Conservation (phyloP, 2,797 vertebrate species). For the Molossus alvarezi region DNA sequence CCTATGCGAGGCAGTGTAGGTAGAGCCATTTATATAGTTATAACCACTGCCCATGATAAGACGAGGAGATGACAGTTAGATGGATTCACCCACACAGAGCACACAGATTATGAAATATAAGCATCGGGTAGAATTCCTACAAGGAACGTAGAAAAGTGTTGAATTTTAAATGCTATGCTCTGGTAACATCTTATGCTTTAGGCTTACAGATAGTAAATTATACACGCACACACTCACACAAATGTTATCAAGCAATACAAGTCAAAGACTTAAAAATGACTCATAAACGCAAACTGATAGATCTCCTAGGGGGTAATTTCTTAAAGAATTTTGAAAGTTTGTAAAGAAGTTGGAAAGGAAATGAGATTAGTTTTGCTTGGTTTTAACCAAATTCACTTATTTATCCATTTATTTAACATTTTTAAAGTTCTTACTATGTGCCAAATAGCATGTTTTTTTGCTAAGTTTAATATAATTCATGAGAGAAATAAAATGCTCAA, state of each 20-base stretch:
- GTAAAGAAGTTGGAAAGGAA: slow-evolving; percentile 31
- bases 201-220: not conserved
- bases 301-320: not conserved
- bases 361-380: slow-evolving; percentile 48
- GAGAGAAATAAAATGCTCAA: slow-evolving; percentile 53
- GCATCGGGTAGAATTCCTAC: slow-evolving; percentile 43
- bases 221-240: not conserved
- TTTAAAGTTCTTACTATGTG: slow-evolving; percentile 15
- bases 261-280: slow-evolving; percentile 18
- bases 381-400: slow-evolving; percentile 63
- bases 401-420: slow-evolving; percentile 55
- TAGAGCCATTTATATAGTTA: not conserved
- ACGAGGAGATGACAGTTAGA: slow-evolving; percentile 49
- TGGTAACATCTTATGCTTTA: not conserved
- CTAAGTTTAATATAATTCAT: slow-evolving; percentile 46
- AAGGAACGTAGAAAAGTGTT: not conserved
- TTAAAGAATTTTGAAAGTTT: slow-evolving; percentile 30
- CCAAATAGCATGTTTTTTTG: slow-evolving; percentile 62
- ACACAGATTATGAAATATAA: slow-evolving; percentile 59
- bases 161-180: slow-evolving; percentile 41
- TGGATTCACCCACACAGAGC: slow-evolving; percentile 41
- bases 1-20: not conserved
- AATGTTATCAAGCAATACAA: not conserved
- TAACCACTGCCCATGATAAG: not conserved
- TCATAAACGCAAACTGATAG: not conserved